phyloP scores from a whole-genome alignment of 1,140 invertebrate species.

The Formica exsecta region DNA sequence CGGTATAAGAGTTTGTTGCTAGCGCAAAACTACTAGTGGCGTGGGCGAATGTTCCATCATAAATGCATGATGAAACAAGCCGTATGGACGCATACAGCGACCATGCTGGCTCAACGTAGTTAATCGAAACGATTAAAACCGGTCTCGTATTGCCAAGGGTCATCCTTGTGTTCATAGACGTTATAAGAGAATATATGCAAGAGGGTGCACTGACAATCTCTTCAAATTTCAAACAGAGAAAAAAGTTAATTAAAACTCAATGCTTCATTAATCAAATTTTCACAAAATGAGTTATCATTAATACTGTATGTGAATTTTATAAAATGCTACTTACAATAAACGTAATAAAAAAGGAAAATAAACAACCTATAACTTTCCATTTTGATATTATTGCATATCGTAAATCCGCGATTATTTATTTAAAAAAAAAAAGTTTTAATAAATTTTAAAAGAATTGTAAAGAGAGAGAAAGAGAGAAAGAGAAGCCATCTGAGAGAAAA shows the following conservation, averaged over 20 bases:
- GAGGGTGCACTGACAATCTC: neutral
- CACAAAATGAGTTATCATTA: neutral
- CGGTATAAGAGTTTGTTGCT: neutral
- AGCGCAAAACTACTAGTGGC: conserved; percentile 28
- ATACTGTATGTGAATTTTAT: neutral
- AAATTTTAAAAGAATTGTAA: neutral
- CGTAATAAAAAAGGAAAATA: neutral
- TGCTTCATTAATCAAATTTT: conserved; percentile 26
- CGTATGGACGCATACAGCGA: conserved; percentile 22
- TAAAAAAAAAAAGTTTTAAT: neutral
- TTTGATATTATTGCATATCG: too few species aligned
- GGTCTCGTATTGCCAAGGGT: conserved; percentile 71
- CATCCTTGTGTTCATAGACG: conserved; percentile 29
- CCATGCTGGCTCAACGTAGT: conserved; percentile 53
- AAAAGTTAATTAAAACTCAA: neutral
- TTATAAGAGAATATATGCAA: neutral
- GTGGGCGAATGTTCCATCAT: conserved; percentile 40
- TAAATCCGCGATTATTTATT: too few species aligned
- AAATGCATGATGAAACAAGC: conserved; percentile 46
- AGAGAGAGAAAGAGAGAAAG: neutral
- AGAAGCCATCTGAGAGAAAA: neutral
- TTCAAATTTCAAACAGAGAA: neutral
- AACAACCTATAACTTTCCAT: too few species aligned
- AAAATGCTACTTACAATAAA: neutral
- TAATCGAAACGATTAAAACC: conserved; percentile 79